Evolutionary conservation across 2,113 vertebrate species (phyloP), one percentile per base, ranked within the genome.

Genomic region (Irena cyanogastra): DNA sequence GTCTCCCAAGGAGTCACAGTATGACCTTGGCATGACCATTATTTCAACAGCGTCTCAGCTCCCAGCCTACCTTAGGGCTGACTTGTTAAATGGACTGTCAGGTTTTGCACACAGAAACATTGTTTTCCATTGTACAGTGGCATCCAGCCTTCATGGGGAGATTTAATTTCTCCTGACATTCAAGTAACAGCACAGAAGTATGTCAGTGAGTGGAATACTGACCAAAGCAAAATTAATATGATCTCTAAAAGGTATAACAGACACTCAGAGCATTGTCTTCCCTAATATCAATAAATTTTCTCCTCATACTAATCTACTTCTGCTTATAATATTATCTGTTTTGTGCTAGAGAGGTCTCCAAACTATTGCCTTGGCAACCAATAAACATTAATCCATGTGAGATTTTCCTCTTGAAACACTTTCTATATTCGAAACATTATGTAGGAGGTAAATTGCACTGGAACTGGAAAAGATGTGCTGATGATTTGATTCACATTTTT

Each of bases 361-460:
- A 96, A 97, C 94, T 79, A 96, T 96, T 87, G 81, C 95, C 97
- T 96, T 96, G 93, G 94, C 83, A 97, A 97, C 96, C 39, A 93
- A 90, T 90, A 97, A 97, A 97, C 96, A 95, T 92, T 95, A 96
- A 96, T 95, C 63, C 89, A 96, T 89, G 94, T 95, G 91, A 96
- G 91, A 97, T 84, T 96, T 96, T 97, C 93, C 84, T 93, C 87
- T 93, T 93, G 91, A 97, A 96, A 96, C 94, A 82, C 87, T 91
- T 95, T 96, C 94, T 96, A 96, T 95, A 94, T 95, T 97, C 87
- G 94, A 97, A 97, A 96, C 35, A 63, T 94, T 95, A 97, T 70
- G 94, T 95, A 97, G 95, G 95, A 94, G 96, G 96, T 80, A 97
- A 93, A 95, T 94, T 94, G 90, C 78, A 76, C 94, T 97, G 85